Evolutionary conservation across 2,888 invertebrate species (phyloP).

Genomic region (Nomada lathburiana): DNA sequence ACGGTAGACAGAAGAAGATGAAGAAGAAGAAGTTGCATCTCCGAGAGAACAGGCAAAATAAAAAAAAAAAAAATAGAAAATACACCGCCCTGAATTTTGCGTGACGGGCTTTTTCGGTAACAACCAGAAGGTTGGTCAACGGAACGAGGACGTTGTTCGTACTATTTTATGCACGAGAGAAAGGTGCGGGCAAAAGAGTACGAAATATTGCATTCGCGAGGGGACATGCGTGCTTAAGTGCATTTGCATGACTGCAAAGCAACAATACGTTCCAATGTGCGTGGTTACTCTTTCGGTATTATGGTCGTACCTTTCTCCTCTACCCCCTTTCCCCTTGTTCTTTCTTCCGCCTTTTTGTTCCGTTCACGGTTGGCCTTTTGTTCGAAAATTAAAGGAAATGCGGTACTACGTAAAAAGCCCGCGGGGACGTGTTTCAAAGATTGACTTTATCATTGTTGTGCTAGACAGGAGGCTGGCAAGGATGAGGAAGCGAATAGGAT

Average conservation of each 20-base stretch:
- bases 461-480: not conserved
- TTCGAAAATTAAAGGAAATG: slow-evolving; percentile 8
- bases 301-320: not conserved
- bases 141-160: slow-evolving; percentile 5
- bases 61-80: not conserved
- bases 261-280: slow-evolving; percentile 17
- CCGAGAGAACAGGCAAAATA: slow-evolving; percentile 12
- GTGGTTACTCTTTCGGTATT: slow-evolving; percentile 6
- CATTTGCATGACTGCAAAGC: slow-evolving; percentile 24
- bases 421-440: not conserved
- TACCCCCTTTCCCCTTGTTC: not conserved
- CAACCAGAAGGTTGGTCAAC: slow-evolving; percentile 18
- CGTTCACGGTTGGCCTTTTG: not conserved
- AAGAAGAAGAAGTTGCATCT: slow-evolving; percentile 13
- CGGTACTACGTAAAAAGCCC: not conserved
- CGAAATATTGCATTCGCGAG: slow-evolving; percentile 20
- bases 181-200: not conserved
- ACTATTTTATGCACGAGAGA: slow-evolving; percentile 15
- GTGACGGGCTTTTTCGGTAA: slow-evolving; percentile 7
- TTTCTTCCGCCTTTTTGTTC: not conserved
- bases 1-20: slow-evolving; percentile 26
- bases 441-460: not conserved
- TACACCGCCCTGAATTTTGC: slow-evolving; percentile 5
- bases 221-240: slow-evolving; percentile 38
- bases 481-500: not conserved